Evolutionary conservation across 2,888 invertebrate species (phyloP).

Genomic region (Melinaea menophilus): DNA sequence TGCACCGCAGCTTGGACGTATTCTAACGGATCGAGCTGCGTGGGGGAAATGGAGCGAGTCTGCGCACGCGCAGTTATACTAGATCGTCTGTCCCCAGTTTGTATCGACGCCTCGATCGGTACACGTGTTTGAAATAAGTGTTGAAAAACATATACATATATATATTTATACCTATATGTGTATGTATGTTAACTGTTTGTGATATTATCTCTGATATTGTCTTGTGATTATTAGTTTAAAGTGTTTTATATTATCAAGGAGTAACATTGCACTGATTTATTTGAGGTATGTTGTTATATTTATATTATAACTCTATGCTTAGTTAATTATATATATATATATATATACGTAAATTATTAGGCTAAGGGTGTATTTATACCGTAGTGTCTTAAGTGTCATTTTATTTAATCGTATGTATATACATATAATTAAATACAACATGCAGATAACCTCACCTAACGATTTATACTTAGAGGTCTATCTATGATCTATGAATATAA

Average conservation of each 20-base stretch:
- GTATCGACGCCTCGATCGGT: slow-evolving; percentile 72
- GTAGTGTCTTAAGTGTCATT: too few relatives aligned
- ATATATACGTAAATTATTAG: background rate
- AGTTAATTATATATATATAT: too few relatives aligned
- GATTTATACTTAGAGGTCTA: too few relatives aligned
- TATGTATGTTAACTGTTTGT: slow-evolving; percentile 31
- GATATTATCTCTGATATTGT: slow-evolving; percentile 23
- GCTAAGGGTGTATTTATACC: background rate
- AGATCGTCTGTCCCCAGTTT: slow-evolving; percentile 75
- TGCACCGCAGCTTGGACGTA: slow-evolving; percentile 44
- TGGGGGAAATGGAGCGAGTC: slow-evolving; percentile 76
- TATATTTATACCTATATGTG: too few relatives aligned
- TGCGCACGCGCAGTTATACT: slow-evolving; percentile 72
- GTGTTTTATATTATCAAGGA: slow-evolving; percentile 34
- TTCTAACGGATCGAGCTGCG: slow-evolving; percentile 72
- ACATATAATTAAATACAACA: too few relatives aligned
- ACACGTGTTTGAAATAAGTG: slow-evolving; percentile 65
- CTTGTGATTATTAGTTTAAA: slow-evolving; percentile 19
- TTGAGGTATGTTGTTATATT: slow-evolving; percentile 37
- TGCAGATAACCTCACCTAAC: too few relatives aligned
- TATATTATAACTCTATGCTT: background rate
- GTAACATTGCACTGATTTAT: slow-evolving; percentile 33
- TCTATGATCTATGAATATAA: too few relatives aligned
- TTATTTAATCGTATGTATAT: too few relatives aligned
- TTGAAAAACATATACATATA: slow-evolving; percentile 37